phyloP scores from a whole-genome alignment of 2,888 invertebrate genomes.

The Agrotis segetum region DNA sequence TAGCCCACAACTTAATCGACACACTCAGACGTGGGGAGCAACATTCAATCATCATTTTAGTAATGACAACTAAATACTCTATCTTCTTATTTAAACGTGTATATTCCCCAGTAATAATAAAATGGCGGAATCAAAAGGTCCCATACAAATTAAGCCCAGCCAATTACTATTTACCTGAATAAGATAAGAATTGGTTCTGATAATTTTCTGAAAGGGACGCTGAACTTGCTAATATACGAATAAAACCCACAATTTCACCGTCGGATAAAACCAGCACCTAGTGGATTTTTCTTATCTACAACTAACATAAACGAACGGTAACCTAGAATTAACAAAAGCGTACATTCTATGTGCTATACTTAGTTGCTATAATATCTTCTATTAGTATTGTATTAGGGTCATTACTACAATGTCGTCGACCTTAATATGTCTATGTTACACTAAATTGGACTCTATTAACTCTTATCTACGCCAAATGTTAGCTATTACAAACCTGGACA shows the following conservation, averaged over 20 bases:
- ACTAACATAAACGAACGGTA: slow-evolving; percentile 10
- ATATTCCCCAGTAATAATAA: slow-evolving; percentile 1
- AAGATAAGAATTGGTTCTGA: background rate
- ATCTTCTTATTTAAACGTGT: background rate
- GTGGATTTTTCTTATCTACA: slow-evolving; percentile 23
- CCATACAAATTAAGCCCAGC: slow-evolving; percentile 4
- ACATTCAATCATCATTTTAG: too few species aligned
- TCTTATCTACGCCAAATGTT: slow-evolving; percentile 42
- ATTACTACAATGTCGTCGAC: slow-evolving; percentile 38
- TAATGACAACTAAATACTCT: too few species aligned
- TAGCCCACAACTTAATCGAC: too few species aligned
- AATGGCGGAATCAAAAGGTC: background rate
- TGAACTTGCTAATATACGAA: slow-evolving; percentile 1
- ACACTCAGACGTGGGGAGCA: too few species aligned
- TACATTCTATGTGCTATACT: background rate
- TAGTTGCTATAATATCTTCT: slow-evolving; percentile 10
- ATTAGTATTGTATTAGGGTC: slow-evolving; percentile 17
- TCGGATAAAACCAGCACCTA: background rate
- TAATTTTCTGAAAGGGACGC: background rate
- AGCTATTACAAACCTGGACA: slow-evolving; percentile 11
- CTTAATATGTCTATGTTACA: slow-evolving; percentile 33
- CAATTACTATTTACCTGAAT: slow-evolving; percentile 16
- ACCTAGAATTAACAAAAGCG: slow-evolving; percentile 19
- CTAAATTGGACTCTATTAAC: slow-evolving; percentile 39
- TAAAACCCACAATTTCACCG: slow-evolving; percentile 7